Evolutionary conservation across 2,888 invertebrate species (phyloP).

Genomic region (Petrophora chlorosata): DNA sequence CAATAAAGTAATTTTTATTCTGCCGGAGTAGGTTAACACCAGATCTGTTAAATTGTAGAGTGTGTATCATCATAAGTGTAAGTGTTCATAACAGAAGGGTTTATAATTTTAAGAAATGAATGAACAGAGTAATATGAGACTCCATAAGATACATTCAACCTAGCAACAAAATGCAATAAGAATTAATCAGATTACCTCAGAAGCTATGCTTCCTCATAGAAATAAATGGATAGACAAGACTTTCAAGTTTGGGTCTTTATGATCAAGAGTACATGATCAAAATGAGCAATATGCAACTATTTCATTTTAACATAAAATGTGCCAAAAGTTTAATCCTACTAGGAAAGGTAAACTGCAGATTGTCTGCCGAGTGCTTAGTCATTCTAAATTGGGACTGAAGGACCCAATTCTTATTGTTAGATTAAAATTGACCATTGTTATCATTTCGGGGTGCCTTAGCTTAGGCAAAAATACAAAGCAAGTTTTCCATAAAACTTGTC

Average conservation of each 20-base stretch:
- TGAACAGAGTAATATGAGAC: conserved; percentile 17
- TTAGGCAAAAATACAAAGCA: too few relatives aligned
- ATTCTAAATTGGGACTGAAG: background rate
- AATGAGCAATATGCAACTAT: conserved; percentile 31
- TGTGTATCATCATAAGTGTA: conserved; percentile 62
- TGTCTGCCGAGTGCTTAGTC: background rate
- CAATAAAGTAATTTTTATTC: conserved; percentile 52
- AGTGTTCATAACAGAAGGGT: conserved; percentile 52
- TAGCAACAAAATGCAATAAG: conserved; percentile 60
- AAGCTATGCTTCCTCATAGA: conserved; percentile 73
- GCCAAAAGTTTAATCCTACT: conserved; percentile 59
- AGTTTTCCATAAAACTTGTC: too few relatives aligned
- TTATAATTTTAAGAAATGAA: conserved; percentile 38
- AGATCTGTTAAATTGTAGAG: conserved; percentile 73
- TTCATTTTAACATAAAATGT: conserved; percentile 59
- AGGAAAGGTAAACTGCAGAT: conserved; percentile 27
- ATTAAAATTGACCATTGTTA: conserved; percentile 12
- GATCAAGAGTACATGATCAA: conserved; percentile 36
- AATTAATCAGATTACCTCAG: conserved; percentile 73
- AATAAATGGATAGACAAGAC: conserved; percentile 43
- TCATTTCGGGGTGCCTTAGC: too few relatives aligned
- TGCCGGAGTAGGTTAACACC: conserved; percentile 69
- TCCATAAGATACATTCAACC: conserved; percentile 13
- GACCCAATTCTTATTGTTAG: background rate
- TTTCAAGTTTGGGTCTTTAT: conserved; percentile 57